Evolutionary conservation across 2,797 vertebrate genomes (phyloP), one percentile per base, ranked within the genome.

Genomic region (Crossoptilon crossoptilon): DNA sequence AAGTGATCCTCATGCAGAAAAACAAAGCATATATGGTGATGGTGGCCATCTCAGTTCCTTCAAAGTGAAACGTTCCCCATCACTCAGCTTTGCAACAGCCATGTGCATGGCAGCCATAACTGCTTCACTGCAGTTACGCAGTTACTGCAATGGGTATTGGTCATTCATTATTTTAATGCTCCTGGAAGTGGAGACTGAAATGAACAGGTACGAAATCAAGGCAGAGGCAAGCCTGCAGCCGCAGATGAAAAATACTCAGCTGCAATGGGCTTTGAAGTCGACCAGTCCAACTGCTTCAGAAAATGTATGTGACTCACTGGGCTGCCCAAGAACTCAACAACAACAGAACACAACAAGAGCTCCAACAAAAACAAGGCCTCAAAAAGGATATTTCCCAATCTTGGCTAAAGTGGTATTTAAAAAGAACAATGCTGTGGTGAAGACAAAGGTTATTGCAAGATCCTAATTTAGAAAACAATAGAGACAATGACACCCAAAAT

Each of bases 351-450:
- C 43, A 49, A n/a, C 72, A 17, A 3, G 35, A 49, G 70, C 13
- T 26, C 2, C 10, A 72, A 72, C 44, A 53, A 24, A 48, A 73
- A 31, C 26, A 70, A 48, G 81, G 10, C 29, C 11, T 12, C 0
- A 1, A 6, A 41, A 55, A 33, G 14, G 79, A 13, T 10, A 29
- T 44, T 70, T 63, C 64, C 69, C 6, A 3, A 0, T 37, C 84
- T 55, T 26, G 49, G 59, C 19, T 81, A 12, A 55, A 84, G 31
- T 24, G 17, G 21, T 84, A 4, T 72, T 85, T 67, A 26, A 66
- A 67, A 17, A 0, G 56, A 67, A 37, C 33, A 59, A 19, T 13
- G 17, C 8, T 0, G 0, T 4, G 3, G 4, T 26, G 41, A 72
- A 76, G 39, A 27, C 11, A 79, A 68, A 82, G 71, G 64, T 82